Conservation (phyloP, 2,113 vertebrate genomes). For the Onychostruthus taczanowskii region DNA sequence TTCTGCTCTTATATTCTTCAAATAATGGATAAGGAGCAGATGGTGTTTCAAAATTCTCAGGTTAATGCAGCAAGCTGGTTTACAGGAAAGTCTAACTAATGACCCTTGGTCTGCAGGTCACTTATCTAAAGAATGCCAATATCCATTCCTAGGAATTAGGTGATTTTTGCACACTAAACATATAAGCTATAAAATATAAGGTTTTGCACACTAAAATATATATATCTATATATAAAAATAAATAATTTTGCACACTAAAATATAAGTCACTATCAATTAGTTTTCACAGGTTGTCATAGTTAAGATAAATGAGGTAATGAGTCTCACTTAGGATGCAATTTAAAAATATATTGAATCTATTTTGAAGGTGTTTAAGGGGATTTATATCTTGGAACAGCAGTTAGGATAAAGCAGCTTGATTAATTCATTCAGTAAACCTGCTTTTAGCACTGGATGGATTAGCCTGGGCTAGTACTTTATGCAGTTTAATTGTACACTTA, state of each 20-base stretch:
- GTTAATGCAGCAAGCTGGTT: not conserved
- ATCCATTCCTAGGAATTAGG: not conserved
- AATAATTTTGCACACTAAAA: not conserved
- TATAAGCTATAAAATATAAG: not conserved
- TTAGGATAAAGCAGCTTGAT: not conserved
- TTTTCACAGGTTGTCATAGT: not conserved
- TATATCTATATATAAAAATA: not conserved
- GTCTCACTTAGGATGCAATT: not conserved
- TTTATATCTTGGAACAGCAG: slow-evolving; percentile 16
- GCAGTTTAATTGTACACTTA: slow-evolving; percentile 17
- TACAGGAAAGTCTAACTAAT: not conserved
- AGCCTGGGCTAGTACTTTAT: not conserved
- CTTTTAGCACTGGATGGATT: slow-evolving; percentile 16
- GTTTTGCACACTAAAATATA: not conserved
- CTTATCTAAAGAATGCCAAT: not conserved
- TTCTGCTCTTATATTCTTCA: not conserved
- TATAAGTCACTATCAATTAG: not conserved
- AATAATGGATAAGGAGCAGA: not conserved
- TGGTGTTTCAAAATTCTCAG: not conserved
- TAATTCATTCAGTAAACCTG: slow-evolving; percentile 16
- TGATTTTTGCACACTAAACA: not conserved
- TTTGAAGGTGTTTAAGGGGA: not conserved
- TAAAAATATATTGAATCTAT: not conserved
- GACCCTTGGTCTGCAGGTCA: not conserved
- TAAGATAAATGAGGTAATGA: slow-evolving; percentile 3